Evolutionary conservation across 2,888 invertebrate genomes (phyloP).

Genomic region (Drosophila pseudotakahashii): DNA sequence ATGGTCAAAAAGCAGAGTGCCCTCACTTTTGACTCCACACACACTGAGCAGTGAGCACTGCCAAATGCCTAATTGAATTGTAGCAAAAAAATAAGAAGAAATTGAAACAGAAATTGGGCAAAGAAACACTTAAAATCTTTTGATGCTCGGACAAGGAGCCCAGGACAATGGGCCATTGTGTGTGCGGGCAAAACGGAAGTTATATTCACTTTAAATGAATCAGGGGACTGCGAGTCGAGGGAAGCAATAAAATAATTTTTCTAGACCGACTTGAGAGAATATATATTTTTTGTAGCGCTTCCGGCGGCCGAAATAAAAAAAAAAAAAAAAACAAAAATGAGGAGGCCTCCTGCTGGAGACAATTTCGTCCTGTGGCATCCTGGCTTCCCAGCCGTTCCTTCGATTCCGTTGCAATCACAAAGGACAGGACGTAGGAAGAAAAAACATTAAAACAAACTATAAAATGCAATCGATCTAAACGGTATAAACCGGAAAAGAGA

Average conservation of each 20-base stretch:
- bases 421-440: constrained; percentile 38
- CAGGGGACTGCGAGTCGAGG: constrained; percentile 40
- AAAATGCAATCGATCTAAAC: constrained; percentile 81
- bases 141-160: constrained; percentile 44
- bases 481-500: constrained; percentile 77
- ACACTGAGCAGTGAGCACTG: constrained; percentile 18
- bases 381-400: constrained; percentile 23
- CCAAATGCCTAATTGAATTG: constrained; percentile 69
- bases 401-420: constrained; percentile 30
- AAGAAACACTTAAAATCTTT: constrained; percentile 52
- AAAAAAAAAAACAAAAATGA: constrained; percentile 16
- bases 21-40: constrained; percentile 28
- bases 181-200: constrained; percentile 66
- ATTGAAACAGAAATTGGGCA: constrained; percentile 35
- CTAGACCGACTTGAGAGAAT: constrained; percentile 57
- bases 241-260: constrained; percentile 78
- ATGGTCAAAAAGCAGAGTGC: constrained; percentile 34
- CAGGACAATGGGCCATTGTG: constrained; percentile 64
- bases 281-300: constrained; percentile 73
- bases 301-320: constrained; percentile 55
- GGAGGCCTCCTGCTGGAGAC: constrained; percentile 59
- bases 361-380: constrained; percentile 48
- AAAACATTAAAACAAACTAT: constrained; percentile 78
- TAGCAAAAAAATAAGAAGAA: constrained; percentile 48
- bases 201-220: constrained; percentile 69